Evolutionary conservation across 2,113 vertebrate species (phyloP), one percentile per base, ranked within the genome.

Genomic region (Gambusia affinis): DNA sequence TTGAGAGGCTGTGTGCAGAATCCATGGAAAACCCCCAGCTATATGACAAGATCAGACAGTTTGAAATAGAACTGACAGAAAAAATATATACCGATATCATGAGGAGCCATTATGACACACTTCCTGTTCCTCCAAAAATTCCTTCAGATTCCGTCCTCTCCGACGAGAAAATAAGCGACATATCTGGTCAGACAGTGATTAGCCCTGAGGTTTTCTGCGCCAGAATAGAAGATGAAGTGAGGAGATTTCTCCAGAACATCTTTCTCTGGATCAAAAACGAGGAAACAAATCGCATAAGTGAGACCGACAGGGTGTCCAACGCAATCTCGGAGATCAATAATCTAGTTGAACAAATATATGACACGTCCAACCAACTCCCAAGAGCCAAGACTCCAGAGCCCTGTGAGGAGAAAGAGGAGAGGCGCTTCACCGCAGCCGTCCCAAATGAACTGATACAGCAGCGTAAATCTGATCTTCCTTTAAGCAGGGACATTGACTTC

Each of bases 121-220:
- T 42, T 14, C 77, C 72, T 0, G 0, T 37, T 2, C n/a, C 11
- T 10, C 4, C 39, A 10, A 1, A 42, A 42, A 42, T 15, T n/a
- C 11, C 5, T 6, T 72, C 63, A 44, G 62, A 78, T 6, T 66
- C 4, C 3, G 62, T 67, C 69, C 15, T 72, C 35, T 72, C 62
- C 4, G 60, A 11, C 3, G 60, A 10, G 1, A 8, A 3, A 3
- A 11, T 14, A 12, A 33, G 14, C 3, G 30, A 37, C 44, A 39
- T 1, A 4, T 11, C 15, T 0, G 22, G 6, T 35, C 30, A 31
- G 8, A 12, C 2, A 4, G 19, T 8, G 2, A 39, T 57, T 42
- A 30, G 37, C 51, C 42, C 79, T 33, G 64, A 81, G 8, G 51
- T 60, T 33, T 33, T 75, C 31, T 67, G 67, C 60, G 72, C 37